phyloP scores from a whole-genome alignment of 2,113 vertebrate species.

The Asarcornis scutulata region DNA sequence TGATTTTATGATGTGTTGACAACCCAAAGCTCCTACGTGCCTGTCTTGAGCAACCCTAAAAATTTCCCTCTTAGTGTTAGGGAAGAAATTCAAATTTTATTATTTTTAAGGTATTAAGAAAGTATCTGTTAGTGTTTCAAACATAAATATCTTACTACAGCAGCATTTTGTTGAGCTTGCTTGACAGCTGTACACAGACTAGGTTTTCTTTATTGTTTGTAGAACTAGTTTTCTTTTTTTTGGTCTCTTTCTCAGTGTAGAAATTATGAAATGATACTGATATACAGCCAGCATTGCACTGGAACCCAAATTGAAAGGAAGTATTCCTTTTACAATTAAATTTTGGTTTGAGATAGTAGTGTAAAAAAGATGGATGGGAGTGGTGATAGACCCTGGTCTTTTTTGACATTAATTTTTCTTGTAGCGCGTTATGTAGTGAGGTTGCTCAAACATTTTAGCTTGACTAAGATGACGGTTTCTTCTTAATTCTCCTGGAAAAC shows the following conservation, averaged over 20 bases:
- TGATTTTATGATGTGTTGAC: neutral
- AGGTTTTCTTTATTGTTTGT: neutral
- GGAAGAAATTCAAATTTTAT: neutral
- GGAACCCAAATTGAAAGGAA: slow-evolving; percentile 12
- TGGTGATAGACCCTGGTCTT: neutral
- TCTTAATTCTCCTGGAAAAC: slow-evolving; percentile 33
- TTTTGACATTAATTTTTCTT: slow-evolving; percentile 7
- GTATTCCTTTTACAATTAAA: neutral
- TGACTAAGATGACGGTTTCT: neutral
- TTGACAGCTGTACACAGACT: neutral
- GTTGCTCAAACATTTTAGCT: neutral
- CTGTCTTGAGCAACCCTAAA: neutral
- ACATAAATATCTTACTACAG: neutral
- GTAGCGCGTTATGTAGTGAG: neutral
- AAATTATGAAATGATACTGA: neutral
- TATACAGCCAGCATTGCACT: neutral
- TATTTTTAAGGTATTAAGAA: neutral
- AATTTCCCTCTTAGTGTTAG: neutral
- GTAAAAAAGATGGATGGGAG: neutral
- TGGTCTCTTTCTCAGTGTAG: neutral
- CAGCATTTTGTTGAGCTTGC: neutral
- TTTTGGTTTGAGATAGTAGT: neutral
- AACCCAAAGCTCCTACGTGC: neutral
- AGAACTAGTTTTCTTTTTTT: neutral
- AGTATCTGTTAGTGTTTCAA: neutral